phyloP scores from a whole-genome alignment of 2,113 vertebrate species.

The Daboia siamensis region DNA sequence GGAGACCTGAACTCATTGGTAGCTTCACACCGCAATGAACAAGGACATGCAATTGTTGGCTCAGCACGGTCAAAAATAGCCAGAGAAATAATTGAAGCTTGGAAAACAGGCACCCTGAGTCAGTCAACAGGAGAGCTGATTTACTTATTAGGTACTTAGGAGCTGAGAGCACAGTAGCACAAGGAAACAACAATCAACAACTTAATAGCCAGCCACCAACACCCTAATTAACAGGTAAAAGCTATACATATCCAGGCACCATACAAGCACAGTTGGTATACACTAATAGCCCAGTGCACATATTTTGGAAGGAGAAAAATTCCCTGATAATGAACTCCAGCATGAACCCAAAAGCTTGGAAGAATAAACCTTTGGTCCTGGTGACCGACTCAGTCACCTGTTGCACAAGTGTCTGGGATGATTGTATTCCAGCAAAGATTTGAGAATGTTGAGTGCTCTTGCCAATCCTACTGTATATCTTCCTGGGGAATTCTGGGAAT shows the following conservation, averaged over 20 bases:
- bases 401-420: not conserved
- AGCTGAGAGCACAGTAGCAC: not conserved
- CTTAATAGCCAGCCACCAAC: not conserved
- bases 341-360: not conserved
- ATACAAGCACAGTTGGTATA: not conserved
- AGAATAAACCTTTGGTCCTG: not conserved
- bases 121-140: not conserved
- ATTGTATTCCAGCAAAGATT: not conserved
- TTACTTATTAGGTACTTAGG: not conserved
- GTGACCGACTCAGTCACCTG: not conserved
- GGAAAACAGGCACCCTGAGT: not conserved
- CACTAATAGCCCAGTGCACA: not conserved
- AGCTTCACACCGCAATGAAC: not conserved
- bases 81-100: not conserved
- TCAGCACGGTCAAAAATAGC: not conserved
- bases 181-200: not conserved
- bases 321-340: not conserved
- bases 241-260: not conserved
- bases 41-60: not conserved
- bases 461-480: not conserved
- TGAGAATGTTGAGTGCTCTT: not conserved
- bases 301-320: not conserved
- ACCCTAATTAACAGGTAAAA: not conserved
- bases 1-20: not conserved
- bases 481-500: not conserved